A percentile compares a stretch with the other conserved stretches of the same genome.
These are phyloP conservation scores for Apostichopus californicus DNA, from an alignment of 35 echinoderm and acorn worm genomes.

Conservation along the genomic window DNA sequence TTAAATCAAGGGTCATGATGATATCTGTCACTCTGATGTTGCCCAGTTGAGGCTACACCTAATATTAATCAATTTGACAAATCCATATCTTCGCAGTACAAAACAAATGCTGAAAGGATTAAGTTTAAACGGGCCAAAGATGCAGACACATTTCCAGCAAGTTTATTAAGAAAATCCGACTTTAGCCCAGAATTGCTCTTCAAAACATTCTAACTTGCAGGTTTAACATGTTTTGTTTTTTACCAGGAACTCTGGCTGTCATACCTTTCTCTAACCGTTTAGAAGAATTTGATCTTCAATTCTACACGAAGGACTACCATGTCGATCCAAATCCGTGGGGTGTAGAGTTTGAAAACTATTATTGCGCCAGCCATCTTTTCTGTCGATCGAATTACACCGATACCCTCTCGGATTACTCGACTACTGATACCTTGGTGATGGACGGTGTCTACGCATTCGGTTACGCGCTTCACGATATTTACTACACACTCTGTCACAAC, in stretches of 20 bases:
- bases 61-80: no score
- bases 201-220: no score
- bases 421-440: constrained; percentile 81
- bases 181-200: no score
- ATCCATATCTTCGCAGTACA: no score
- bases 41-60: no score
- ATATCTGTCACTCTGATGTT: no score
- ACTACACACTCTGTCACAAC: constrained; percentile 34
- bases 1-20: no score
- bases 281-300: constrained; percentile 57
- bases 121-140: no score
- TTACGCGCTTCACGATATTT: constrained; percentile 64
- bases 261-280: constrained; percentile 72
- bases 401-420: constrained; percentile 14
- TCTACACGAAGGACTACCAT: constrained; percentile 29
- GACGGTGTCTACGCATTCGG: constrained; percentile 84
- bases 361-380: constrained; percentile 33
- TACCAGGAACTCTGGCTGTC: constrained; percentile 64
- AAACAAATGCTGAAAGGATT: no score
- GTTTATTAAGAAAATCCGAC: no score
- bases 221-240: no score
- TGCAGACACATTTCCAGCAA: no score
- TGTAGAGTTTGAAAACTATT: constrained; percentile 52
- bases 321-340: constrained; percentile 70
- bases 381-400: constrained; percentile 18